Conservation (phyloP, 2,888 invertebrate genomes). For the Drepanosiphum platanoidis region DNA sequence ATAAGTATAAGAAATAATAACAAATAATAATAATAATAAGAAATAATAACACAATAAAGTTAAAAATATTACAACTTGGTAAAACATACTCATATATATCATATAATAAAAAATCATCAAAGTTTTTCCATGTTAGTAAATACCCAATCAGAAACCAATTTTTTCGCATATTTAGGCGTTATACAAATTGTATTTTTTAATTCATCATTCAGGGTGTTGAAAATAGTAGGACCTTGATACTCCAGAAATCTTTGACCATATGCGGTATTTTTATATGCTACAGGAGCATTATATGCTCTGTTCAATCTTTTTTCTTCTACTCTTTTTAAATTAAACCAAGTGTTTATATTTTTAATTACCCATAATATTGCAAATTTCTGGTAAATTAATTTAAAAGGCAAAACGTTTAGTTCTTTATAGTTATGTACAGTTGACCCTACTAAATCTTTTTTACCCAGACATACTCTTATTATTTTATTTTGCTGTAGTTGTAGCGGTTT, state of each 20-base stretch:
- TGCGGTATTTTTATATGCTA: neutral
- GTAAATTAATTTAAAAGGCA: neutral
- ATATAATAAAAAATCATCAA: too few relatives aligned
- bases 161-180: neutral
- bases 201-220: neutral
- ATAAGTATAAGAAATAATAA: too few relatives aligned
- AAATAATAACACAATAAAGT: too few relatives aligned
- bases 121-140: too few relatives aligned
- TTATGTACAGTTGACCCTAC: neutral
- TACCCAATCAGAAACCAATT: too few relatives aligned
- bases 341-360: neutral
- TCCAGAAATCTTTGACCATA: neutral
- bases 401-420: neutral
- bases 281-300: neutral
- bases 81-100: too few relatives aligned
- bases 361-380: neutral
- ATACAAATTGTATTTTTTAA: neutral
- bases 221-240: neutral
- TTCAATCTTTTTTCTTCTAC: neutral
- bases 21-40: too few relatives aligned
- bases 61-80: too few relatives aligned
- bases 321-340: neutral
- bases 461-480: slow-evolving; percentile 15
- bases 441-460: neutral
- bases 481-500: slow-evolving; percentile 7